A percentile compares a stretch with the other conserved stretches of the same genome.
These are phyloP conservation scores for Daktulosphaira vitifoliae DNA, from an alignment of 1,140 invertebrate species.

Conservation along the genomic window DNA sequence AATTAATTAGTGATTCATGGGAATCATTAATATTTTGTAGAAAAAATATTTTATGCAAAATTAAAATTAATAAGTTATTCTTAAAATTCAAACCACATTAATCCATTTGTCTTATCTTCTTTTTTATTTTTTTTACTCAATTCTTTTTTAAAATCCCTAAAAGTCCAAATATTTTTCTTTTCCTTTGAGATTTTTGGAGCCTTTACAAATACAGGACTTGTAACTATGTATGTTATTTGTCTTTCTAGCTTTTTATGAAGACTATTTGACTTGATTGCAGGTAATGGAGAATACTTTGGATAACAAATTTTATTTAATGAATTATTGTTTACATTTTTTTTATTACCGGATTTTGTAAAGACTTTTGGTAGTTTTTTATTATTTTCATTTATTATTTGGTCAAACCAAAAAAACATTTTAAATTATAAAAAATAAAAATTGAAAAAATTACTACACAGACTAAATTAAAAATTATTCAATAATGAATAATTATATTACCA, in stretches of 20 bases:
- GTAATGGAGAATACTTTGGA: conserved; percentile 14
- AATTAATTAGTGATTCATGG: too few species aligned
- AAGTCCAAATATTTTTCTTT: conserved; percentile 1
- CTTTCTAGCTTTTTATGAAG: conserved; percentile 7
- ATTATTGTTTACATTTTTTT: background rate
- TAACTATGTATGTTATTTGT: conserved; percentile 18
- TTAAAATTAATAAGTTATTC: background rate
- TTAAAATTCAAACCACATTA: conserved; percentile 24
- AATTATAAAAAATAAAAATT: too few species aligned
- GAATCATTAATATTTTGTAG: too few species aligned
- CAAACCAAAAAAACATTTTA: conserved; percentile 26
- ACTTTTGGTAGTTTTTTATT: conserved; percentile 24
- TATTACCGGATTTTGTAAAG: background rate
- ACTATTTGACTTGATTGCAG: conserved; percentile 6
- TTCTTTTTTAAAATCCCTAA: conserved; percentile 16
- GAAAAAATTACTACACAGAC: too few species aligned
- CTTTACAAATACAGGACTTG: conserved; percentile 24
- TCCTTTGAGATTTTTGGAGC: background rate
- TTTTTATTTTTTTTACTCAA: conserved; percentile 11
- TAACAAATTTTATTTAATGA: background rate
- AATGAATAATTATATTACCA: conserved; percentile 6
- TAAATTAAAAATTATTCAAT: too few species aligned
- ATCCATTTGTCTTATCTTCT: background rate
- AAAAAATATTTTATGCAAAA: too few species aligned
- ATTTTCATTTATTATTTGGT: background rate